Evolutionary conservation across 2,888 invertebrate genomes (phyloP).

Genomic region (Drosophila paracracens): DNA sequence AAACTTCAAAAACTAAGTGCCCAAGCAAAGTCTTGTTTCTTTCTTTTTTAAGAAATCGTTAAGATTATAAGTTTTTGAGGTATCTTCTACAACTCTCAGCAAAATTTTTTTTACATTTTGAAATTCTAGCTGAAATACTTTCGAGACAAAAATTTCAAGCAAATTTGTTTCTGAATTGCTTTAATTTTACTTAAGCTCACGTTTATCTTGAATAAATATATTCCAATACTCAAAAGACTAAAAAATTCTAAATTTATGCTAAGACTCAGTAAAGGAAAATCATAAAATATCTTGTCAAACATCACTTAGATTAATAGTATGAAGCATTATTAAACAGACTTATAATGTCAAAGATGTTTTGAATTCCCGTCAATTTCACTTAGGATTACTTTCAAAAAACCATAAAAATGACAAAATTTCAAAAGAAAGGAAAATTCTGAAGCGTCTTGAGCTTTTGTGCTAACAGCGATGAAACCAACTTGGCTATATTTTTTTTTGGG

Average conservation of each 20-base stretch:
- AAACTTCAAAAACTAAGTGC: background rate
- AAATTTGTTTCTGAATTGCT: background rate
- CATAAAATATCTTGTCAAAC: background rate
- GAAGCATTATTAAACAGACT: background rate
- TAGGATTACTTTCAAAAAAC: background rate
- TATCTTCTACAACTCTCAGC: too few relatives aligned
- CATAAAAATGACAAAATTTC: too few relatives aligned
- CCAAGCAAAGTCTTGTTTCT: background rate
- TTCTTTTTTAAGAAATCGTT: background rate
- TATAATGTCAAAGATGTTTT: background rate
- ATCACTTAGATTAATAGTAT: background rate
- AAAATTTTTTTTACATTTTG: background rate
- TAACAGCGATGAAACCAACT: constrained; percentile 2
- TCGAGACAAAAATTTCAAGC: background rate
- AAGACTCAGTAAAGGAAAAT: background rate
- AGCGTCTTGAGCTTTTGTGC: background rate
- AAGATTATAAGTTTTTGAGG: too few relatives aligned
- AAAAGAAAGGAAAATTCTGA: background rate
- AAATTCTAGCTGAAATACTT: background rate
- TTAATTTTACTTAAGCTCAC: background rate
- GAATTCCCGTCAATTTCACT: background rate
- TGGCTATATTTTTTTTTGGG: constrained; percentile 11
- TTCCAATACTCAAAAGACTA: background rate
- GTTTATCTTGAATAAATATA: background rate
- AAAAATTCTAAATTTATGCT: background rate